phyloP scores from a whole-genome alignment of 2,113 vertebrate species.

The Hucho hucho region DNA sequence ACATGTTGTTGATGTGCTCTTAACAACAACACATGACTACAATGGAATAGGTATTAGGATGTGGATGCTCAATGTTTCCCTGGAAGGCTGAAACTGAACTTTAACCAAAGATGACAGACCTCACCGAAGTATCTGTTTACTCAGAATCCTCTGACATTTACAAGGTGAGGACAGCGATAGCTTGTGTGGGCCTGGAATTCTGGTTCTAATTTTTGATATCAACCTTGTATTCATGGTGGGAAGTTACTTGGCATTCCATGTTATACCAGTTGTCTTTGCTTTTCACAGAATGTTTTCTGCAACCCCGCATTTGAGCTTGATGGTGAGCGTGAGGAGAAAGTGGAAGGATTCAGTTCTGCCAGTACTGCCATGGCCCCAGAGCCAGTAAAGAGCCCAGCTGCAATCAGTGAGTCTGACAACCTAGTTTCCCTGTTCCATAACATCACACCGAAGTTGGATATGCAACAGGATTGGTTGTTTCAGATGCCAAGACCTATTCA shows the following conservation, averaged over 20 bases:
- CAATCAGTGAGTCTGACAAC: slow-evolving; percentile 49
- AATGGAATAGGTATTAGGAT: not conserved
- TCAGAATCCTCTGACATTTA: slow-evolving; percentile 61
- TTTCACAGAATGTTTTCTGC: slow-evolving; percentile 85
- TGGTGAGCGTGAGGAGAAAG: slow-evolving; percentile 59
- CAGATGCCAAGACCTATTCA: not conserved
- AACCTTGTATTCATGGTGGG: not conserved
- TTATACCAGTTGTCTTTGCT: not conserved
- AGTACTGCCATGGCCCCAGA: slow-evolving; percentile 62
- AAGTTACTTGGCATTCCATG: not conserved
- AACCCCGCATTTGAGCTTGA: slow-evolving; percentile 88
- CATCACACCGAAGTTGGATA: not conserved
- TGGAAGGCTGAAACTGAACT: not conserved
- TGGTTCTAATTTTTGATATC: not conserved
- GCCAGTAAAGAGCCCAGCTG: slow-evolving; percentile 54
- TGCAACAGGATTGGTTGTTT: not conserved
- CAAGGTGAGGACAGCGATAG: slow-evolving; percentile 61
- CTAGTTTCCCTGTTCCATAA: not conserved
- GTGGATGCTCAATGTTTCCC: not conserved
- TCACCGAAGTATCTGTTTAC: slow-evolving; percentile 65
- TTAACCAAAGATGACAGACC: slow-evolving; percentile 48
- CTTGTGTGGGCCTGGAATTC: not conserved
- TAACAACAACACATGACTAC: not conserved
- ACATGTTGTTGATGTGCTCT: not conserved
- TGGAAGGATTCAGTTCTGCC: slow-evolving; percentile 47